Percentiles rank a stretch among this genome's conserved stretches.
Conservation (phyloP, 1,140 invertebrate species). For the Drosophila malerkotliana region DNA sequence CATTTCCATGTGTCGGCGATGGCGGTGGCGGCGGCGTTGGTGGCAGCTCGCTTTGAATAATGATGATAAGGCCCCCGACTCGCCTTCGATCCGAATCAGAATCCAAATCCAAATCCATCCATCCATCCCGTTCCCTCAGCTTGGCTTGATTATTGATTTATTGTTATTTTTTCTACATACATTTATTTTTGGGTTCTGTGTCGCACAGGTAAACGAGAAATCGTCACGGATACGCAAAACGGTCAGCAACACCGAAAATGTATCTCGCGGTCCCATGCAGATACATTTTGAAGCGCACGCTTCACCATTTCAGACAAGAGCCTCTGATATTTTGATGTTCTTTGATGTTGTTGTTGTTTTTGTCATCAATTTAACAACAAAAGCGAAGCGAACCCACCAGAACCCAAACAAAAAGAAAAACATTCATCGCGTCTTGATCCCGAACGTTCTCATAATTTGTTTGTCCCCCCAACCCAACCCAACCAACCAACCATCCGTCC, state of each 20-base stretch:
- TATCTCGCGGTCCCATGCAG: constrained; percentile 58
- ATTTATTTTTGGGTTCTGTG: constrained; percentile 32
- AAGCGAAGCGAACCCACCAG: constrained; percentile 40
- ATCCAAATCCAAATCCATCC: constrained; percentile 4
- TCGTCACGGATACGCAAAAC: constrained; percentile 71
- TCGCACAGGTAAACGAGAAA: constrained; percentile 67
- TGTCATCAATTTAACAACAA: constrained; percentile 74
- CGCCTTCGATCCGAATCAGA: constrained; percentile 30
- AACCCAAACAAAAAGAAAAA: constrained; percentile 40
- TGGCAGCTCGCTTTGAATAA: constrained; percentile 76
- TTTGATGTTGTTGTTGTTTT: constrained; percentile 74
- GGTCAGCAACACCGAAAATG: constrained; percentile 45
- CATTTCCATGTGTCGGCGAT: constrained; percentile 51
- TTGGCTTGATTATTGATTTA: constrained; percentile 76
- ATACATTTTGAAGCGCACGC: constrained; percentile 80
- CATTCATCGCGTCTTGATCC: constrained; percentile 68
- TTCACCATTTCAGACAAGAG: constrained; percentile 60
- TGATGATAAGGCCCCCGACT: constrained; percentile 69
- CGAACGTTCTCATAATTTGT: constrained; percentile 78
- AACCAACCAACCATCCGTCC: too few species aligned
- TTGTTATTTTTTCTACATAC: constrained; percentile 21
- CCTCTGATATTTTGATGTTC: background rate
- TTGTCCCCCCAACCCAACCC: constrained; percentile 37
- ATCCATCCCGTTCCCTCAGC: constrained; percentile 35
- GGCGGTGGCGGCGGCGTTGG: constrained; percentile 60